Percentiles rank a stretch among this genome's conserved stretches.
phyloP scores from a whole-genome alignment of 2,888 invertebrate genomes.

The Meiosimyza decipiens region DNA sequence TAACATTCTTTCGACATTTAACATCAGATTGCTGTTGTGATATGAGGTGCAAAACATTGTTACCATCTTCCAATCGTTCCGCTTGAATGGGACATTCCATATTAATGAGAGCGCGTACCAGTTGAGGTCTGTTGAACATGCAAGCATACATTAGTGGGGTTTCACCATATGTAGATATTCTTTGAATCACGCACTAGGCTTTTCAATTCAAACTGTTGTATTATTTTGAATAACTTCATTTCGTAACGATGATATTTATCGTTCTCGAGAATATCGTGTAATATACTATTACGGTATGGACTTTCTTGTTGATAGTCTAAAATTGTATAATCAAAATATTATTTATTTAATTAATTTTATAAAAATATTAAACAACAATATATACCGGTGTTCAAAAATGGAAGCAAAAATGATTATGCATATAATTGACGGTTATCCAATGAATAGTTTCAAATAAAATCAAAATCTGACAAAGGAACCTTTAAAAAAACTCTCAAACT shows the following conservation, averaged over 20 bases:
- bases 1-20: not conserved
- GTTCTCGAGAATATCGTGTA: not conserved
- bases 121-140: not conserved
- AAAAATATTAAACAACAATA: no score
- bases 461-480: no score
- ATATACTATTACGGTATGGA: not conserved
- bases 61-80: not conserved
- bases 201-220: not conserved
- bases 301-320: not conserved
- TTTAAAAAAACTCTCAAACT: no score
- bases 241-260: not conserved
- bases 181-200: not conserved
- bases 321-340: not conserved
- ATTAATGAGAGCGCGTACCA: slow-evolving; percentile 1
- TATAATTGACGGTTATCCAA: no score
- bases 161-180: not conserved
- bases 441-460: no score
- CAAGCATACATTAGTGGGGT: not conserved
- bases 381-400: no score
- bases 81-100: not conserved
- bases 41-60: not conserved
- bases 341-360: no score
- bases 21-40: not conserved
- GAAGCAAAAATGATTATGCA: no score
- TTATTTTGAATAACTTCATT: slow-evolving; percentile 3